A percentile compares a stretch with the other conserved stretches of the same genome.
Conservation (phyloP, 2,888 invertebrate genomes). For the Sesamia inferens region DNA sequence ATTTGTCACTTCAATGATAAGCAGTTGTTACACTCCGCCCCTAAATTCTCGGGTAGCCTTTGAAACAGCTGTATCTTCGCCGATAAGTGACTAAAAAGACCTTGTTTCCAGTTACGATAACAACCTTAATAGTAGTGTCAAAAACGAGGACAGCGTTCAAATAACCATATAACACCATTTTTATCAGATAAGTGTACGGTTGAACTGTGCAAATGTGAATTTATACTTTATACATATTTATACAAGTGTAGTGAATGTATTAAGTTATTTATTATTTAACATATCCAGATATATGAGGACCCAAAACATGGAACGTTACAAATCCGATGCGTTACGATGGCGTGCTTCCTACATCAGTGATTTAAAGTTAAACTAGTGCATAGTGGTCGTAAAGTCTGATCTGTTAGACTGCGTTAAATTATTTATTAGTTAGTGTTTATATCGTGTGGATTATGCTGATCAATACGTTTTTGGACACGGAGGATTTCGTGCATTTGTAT, state of each 20-base stretch:
- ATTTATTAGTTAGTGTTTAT: conserved; percentile 83
- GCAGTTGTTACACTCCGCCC: conserved; percentile 34
- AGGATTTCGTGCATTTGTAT: conserved; percentile 89
- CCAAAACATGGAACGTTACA: conserved; percentile 83
- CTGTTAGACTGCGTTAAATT: conserved; percentile 82
- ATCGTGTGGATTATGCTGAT: conserved; percentile 87
- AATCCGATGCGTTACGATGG: conserved; percentile 77
- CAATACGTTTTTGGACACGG: conserved; percentile 89
- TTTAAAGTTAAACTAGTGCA: conserved; percentile 75
- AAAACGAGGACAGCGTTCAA: conserved; percentile 47
- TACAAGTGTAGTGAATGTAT: conserved; percentile 81
- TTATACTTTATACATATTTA: conserved; percentile 80
- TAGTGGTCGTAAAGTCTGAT: conserved; percentile 82
- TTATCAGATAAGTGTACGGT: conserved; percentile 77
- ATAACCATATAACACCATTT: conserved; percentile 53
- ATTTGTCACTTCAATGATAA: conserved; percentile 41
- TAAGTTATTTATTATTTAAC: conserved; percentile 78
- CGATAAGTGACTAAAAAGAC: conserved; percentile 63
- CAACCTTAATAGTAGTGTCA: conserved; percentile 59
- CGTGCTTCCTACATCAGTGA: conserved; percentile 83
- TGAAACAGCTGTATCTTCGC: conserved; percentile 62
- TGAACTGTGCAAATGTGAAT: conserved; percentile 84
- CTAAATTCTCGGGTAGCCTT: conserved; percentile 55
- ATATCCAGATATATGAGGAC: conserved; percentile 71
- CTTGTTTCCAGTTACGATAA: conserved; percentile 61